Evolutionary conservation across 1,140 invertebrate species (phyloP).

Genomic region (Bathynomus jamesi): DNA sequence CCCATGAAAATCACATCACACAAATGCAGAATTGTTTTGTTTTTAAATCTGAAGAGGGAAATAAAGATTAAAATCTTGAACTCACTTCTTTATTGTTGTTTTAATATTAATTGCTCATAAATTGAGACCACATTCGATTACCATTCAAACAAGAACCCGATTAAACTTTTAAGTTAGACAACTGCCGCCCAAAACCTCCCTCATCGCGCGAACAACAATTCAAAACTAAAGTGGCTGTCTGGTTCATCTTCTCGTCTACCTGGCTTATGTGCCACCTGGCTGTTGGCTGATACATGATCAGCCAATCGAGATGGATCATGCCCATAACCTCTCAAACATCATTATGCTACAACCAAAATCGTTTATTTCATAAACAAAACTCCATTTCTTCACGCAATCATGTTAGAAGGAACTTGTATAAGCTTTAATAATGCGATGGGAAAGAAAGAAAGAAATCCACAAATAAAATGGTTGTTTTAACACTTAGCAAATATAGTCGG

Average conservation of each 20-base stretch:
- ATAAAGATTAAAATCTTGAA: neutral
- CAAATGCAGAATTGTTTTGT: neutral
- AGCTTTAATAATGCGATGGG: too few species aligned
- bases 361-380: too few species aligned
- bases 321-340: too few species aligned
- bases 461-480: too few species aligned
- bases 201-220: neutral
- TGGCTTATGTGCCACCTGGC: neutral
- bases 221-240: neutral
- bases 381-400: too few species aligned
- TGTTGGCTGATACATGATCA: neutral
- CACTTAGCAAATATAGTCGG: too few species aligned
- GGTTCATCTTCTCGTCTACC: neutral
- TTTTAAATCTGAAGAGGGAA: neutral
- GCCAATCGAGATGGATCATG: neutral
- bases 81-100: too few species aligned
- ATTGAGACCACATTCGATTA: neutral
- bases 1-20: too few species aligned
- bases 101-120: neutral
- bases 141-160: neutral
- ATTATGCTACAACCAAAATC: too few species aligned
- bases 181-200: neutral
- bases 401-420: too few species aligned
- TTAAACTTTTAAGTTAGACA: neutral
- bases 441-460: too few species aligned